Percentiles rank a stretch among this genome's conserved stretches.
These are phyloP conservation scores for Mercenaria mercenaria DNA, from an alignment of 1,140 invertebrate species.

Conservation along the genomic window DNA sequence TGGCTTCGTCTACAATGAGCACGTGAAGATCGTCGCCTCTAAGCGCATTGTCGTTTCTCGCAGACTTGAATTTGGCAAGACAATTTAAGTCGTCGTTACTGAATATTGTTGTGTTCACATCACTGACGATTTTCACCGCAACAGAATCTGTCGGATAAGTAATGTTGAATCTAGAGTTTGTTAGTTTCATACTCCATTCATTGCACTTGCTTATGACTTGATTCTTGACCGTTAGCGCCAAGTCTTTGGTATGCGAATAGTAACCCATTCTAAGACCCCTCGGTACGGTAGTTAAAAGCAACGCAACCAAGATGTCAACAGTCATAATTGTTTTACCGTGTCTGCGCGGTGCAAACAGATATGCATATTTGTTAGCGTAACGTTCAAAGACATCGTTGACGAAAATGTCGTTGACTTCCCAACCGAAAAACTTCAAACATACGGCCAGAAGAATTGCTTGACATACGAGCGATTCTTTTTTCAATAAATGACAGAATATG, in stretches of 20 bases:
- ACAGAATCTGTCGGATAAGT: slow-evolving; percentile 13
- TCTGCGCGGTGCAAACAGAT: neutral
- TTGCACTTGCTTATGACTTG: slow-evolving; percentile 31
- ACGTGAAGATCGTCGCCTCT: slow-evolving; percentile 28
- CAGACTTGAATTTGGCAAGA: slow-evolving; percentile 25
- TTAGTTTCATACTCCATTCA: slow-evolving; percentile 17
- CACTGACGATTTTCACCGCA: neutral
- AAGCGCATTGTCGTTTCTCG: slow-evolving; percentile 21
- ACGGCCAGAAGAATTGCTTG: neutral
- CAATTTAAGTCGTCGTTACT: slow-evolving; percentile 27
- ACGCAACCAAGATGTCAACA: neutral
- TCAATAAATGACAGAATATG: slow-evolving; percentile 6
- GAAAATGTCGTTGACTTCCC: slow-evolving; percentile 1
- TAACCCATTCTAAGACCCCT: slow-evolving; percentile 30
- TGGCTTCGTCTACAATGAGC: slow-evolving; percentile 10
- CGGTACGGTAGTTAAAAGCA: slow-evolving; percentile 19
- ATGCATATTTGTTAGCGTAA: slow-evolving; percentile 23
- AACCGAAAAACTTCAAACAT: neutral
- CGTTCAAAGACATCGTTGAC: neutral
- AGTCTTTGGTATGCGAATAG: slow-evolving; percentile 35
- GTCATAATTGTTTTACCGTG: slow-evolving; percentile 40
- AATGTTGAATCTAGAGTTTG: slow-evolving; percentile 14
- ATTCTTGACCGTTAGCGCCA: slow-evolving; percentile 32
- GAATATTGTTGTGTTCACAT: neutral
- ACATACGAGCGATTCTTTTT: neutral